Conservation (phyloP, 2,797 vertebrate genomes). For the Phoebastria nigripes region DNA sequence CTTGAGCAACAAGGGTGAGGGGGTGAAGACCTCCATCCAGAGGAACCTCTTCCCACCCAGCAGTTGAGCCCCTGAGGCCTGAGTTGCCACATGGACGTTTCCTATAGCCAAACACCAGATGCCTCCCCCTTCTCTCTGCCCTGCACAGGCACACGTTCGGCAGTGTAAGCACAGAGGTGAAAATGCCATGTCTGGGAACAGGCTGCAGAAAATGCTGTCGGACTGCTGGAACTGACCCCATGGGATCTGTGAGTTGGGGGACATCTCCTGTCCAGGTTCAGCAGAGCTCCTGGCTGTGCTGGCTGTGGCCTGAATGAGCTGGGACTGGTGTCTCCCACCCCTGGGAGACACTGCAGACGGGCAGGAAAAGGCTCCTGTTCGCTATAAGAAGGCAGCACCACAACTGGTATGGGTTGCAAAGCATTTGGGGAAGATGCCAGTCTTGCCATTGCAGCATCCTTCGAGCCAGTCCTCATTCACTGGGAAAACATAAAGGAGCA, state of each 20-base stretch:
- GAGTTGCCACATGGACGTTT: neutral
- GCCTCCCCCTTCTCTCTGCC: neutral
- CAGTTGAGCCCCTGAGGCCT: neutral
- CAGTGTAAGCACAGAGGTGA: neutral
- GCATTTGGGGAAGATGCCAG: conserved; percentile 89
- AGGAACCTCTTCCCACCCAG: neutral
- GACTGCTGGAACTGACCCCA: neutral
- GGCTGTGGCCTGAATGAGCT: neutral
- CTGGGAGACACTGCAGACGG: neutral
- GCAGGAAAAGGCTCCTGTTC: neutral
- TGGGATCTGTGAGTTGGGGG: neutral
- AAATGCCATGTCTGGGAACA: neutral
- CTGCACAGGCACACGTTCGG: neutral
- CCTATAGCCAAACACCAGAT: neutral
- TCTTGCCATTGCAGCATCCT: conserved; percentile 79
- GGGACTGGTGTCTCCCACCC: neutral
- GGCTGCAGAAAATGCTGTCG: neutral
- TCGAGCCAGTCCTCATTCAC: conserved; percentile 93
- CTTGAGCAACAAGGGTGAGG: neutral
- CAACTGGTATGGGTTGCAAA: conserved; percentile 76
- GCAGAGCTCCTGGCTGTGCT: neutral
- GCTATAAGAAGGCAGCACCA: neutral
- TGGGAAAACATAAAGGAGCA: conserved; percentile 59
- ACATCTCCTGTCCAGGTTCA: neutral
- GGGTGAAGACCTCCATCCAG: neutral